Evolutionary conservation across 1,140 invertebrate genomes (phyloP).

Genomic region (Metaphire vulgaris): DNA sequence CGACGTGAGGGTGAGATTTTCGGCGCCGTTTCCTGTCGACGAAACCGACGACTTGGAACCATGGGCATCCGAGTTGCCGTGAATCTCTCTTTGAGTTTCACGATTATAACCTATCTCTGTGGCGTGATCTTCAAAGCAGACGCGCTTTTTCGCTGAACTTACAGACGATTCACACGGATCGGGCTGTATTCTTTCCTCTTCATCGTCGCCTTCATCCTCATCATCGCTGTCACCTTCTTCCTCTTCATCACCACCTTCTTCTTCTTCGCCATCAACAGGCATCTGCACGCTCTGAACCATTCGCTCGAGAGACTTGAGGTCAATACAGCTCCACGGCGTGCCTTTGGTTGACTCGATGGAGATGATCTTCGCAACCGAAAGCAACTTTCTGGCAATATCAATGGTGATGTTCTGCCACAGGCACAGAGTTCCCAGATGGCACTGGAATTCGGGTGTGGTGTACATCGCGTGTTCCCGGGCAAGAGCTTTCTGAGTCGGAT

Average conservation of each 20-base stretch:
- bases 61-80: no score
- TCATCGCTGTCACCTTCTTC: conserved; percentile 23
- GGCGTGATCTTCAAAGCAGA: not conserved
- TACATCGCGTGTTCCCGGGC: conserved; percentile 66
- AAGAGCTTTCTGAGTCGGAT: conserved; percentile 75
- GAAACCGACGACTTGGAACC: not conserved
- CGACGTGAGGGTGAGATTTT: conserved; percentile 23
- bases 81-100: no score
- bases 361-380: conserved; percentile 69
- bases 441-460: conserved; percentile 61
- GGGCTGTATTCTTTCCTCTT: not conserved
- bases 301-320: not conserved
- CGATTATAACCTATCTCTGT: not conserved
- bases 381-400: conserved; percentile 71
- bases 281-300: not conserved
- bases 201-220: conserved; percentile 7
- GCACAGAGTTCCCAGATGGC: conserved; percentile 69
- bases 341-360: conserved; percentile 52
- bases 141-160: conserved; percentile 23
- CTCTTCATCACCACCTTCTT: conserved; percentile 26
- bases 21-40: not conserved
- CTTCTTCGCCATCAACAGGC: conserved; percentile 22
- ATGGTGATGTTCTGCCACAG: conserved; percentile 83
- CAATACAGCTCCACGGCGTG: conserved; percentile 48
- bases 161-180: conserved; percentile 18